A percentile compares a stretch with the other conserved stretches of the same genome.
These are phyloP conservation scores for Microplitis manilae DNA, from an alignment of 2,888 invertebrate species.

Conservation along the genomic window DNA sequence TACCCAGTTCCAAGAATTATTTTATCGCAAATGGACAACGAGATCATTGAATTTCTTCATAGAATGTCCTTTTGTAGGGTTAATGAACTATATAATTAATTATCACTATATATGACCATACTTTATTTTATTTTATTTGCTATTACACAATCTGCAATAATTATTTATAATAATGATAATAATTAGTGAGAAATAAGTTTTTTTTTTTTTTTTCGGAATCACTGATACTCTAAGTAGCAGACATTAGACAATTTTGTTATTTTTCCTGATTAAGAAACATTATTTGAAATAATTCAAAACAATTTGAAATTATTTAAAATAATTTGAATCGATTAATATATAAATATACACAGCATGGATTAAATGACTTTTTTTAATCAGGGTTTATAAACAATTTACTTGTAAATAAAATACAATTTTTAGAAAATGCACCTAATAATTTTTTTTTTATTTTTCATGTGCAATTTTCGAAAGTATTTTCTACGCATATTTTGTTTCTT, in stretches of 20 bases:
- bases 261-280: neutral
- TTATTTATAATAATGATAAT: neutral
- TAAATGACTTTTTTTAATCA: too few relatives aligned
- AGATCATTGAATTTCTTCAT: conserved; percentile 12
- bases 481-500: too few relatives aligned
- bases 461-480: too few relatives aligned
- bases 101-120: neutral
- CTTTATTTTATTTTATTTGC: conserved; percentile 8
- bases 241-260: too few relatives aligned
- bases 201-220: too few relatives aligned
- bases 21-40: conserved; percentile 16
- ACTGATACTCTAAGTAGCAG: too few relatives aligned
- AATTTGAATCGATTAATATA: too few relatives aligned
- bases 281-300: neutral
- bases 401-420: too few relatives aligned
- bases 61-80: conserved; percentile 2
- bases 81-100: neutral
- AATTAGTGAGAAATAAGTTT: neutral
- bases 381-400: too few relatives aligned
- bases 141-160: neutral
- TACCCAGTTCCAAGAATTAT: conserved; percentile 12
- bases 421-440: too few relatives aligned
- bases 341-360: too few relatives aligned
- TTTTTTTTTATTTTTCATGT: too few relatives aligned
- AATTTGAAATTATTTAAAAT: neutral